Evolutionary conservation across 23 tunicate genomes (phyloP), one percentile per base, ranked within the genome.

Genomic region (Trididemnum miniatum): DNA sequence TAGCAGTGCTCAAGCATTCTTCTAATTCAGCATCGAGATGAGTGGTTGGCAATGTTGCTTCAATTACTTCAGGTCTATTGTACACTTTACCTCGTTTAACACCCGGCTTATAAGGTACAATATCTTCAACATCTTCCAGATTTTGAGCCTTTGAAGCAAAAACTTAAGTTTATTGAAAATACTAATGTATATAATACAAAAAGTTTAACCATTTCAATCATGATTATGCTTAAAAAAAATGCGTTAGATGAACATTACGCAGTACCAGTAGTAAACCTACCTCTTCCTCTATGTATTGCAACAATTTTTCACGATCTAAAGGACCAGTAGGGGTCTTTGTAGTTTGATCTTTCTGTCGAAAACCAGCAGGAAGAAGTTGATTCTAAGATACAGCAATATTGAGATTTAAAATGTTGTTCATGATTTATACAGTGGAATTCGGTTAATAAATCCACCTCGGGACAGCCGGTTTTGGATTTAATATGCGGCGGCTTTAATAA

Each of bases 21-120:
- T 94, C 94, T 59, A 94, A 60, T 76, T 94, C 98, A n/a, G 98
- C 90, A 57, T 94, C 98, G 65, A 94, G 81, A 59, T 94, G 86
- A 24, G 94, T 83, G 23, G 85, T 63, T 33, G 89, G 76, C 1
- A 84, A 60, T 1, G 36, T 36, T 0, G 50, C 4, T 65, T 85
- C 73, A 33, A 18, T 15, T 25, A 51, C 31, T 50, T 82, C 77
- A 20, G 76, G 80, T 50, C 60, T 63, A 29, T 92, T 65, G 72
- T 73, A 95, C 9, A 95, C 79, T 78, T 89, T 89, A 7, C 99
- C 99, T 26, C 95, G 79, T 71, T 95, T 95, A 28, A 78, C 60
- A 51, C 99, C 99, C 31, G 99, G 69, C 62, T 81, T 49, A 65
- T 85, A 89, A 4, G 99, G 99, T 20, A 95, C 91, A 50, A 67